phyloP scores from a whole-genome alignment of 2,113 vertebrate genomes.

The Cryptotis parvus region DNA sequence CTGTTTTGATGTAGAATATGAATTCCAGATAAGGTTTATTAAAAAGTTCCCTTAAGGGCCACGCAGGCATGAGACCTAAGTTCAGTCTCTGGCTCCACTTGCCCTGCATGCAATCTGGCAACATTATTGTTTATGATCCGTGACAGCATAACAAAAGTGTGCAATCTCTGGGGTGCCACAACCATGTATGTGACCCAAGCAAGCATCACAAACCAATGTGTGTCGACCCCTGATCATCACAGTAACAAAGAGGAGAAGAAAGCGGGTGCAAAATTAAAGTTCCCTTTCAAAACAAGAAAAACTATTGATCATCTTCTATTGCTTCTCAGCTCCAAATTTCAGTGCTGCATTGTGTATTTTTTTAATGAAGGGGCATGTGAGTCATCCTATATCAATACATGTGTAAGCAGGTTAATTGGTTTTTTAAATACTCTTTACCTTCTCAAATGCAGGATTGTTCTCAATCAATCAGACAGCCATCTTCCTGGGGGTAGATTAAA shows the following conservation, averaged over 20 bases:
- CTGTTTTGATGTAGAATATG: too few relatives aligned
- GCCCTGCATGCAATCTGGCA: too few relatives aligned
- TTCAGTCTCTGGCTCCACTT: too few relatives aligned
- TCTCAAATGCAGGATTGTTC: conserved; percentile 22
- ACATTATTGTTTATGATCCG: too few relatives aligned
- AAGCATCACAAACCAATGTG: too few relatives aligned
- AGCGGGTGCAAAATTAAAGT: background rate
- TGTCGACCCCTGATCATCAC: too few relatives aligned
- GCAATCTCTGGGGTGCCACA: too few relatives aligned
- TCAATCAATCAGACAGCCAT: background rate
- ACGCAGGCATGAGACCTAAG: too few relatives aligned
- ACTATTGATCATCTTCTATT: background rate
- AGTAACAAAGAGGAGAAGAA: background rate
- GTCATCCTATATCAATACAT: background rate
- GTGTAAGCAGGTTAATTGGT: conserved; percentile 25
- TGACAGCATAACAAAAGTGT: too few relatives aligned
- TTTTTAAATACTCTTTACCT: conserved; percentile 59
- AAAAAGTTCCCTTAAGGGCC: background rate
- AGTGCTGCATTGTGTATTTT: background rate
- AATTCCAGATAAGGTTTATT: background rate
- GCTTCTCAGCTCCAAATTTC: background rate
- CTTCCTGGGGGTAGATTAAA: conserved; percentile 55
- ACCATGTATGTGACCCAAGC: too few relatives aligned
- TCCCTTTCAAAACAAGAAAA: conserved; percentile 15
- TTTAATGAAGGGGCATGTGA: background rate